Base-by-base conservation (phyloP, 1,140 invertebrate genomes). In the Heliconius melpomene region DNA sequence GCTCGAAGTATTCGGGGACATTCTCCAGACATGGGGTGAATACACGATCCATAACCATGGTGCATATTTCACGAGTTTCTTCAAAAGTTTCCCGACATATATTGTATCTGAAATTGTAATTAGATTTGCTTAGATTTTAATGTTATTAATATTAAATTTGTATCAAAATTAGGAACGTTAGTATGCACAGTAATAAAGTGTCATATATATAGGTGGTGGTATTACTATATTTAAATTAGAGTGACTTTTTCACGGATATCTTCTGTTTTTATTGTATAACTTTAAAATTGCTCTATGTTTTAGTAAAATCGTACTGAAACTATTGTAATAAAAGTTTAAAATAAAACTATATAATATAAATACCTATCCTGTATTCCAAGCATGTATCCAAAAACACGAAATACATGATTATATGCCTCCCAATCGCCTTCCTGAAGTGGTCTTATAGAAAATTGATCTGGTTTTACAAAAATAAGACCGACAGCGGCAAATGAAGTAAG, bases 401-500 rank as follows among this genome's bases (percentile, higher is more conserved):
- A 96, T 54, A 54, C 52, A 88, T 98, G 97, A 1, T 97, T 88
- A 70, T 97, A 96, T 38, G 96, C 96, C 72, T 97, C 96, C 95
- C 79, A 94, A 90, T 84, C 88, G 36, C 77, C 85, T 5, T 77
- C 72, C 60, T 77, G 13, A 2, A 82, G n/a, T 74, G 85, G 83
- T 9, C 38, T 57, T 1, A 98, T 89, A 2, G 97, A 97, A 52
- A 98, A 92, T 26, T 95, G 88, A 74, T 96, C 89, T 0, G 96
- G 95, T 60, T 95, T 95, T 8, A 97, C 78, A 0, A 98, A 83
- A 6, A 96, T 94, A 71, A 96, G 96, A 1, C 97, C 98, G 81
- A 98, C 96, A 86, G 98, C 98, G 20, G 97, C 97, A 83, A 97
- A 98, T 88, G 97, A 97, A 0, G 98, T 98, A 1, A 98, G 84